phyloP scores from a whole-genome alignment of 2,113 vertebrate species.

The Calidris pugnax region DNA sequence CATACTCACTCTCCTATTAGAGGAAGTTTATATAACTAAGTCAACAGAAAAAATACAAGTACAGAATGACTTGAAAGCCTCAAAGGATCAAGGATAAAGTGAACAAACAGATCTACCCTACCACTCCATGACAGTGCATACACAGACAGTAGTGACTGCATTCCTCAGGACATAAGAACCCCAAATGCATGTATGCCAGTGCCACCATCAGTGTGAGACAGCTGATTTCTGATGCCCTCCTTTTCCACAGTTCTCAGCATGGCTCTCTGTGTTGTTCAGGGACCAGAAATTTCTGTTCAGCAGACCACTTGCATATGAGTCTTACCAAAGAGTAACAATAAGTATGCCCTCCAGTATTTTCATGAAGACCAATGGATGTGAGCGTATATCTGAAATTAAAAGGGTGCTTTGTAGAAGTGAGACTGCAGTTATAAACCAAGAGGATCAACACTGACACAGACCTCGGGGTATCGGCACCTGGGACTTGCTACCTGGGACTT shows the following conservation, averaged over 20 bases:
- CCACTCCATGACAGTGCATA: fast-evolving
- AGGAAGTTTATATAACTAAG: constrained; percentile 23
- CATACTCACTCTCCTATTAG: neutral
- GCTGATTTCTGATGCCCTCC: neutral
- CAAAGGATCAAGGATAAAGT: neutral
- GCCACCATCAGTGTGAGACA: neutral
- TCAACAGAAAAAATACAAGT: constrained; percentile 17
- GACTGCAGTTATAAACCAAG: neutral
- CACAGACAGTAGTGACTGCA: neutral
- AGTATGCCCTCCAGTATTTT: neutral
- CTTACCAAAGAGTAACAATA: neutral
- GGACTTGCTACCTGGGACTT: neutral
- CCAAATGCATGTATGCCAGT: neutral
- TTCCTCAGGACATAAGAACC: neutral
- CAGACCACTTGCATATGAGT: neutral
- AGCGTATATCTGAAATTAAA: neutral
- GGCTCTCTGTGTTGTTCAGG: neutral
- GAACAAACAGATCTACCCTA: neutral
- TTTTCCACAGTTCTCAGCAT: neutral
- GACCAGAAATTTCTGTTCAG: neutral
- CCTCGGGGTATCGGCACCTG: neutral
- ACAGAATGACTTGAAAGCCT: neutral
- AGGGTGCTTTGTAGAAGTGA: neutral
- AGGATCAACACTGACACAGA: neutral
- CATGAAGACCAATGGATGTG: neutral